phyloP scores from a whole-genome alignment of 92 coral and sea anemone species.

The Parazoanthus atlanticus region DNA sequence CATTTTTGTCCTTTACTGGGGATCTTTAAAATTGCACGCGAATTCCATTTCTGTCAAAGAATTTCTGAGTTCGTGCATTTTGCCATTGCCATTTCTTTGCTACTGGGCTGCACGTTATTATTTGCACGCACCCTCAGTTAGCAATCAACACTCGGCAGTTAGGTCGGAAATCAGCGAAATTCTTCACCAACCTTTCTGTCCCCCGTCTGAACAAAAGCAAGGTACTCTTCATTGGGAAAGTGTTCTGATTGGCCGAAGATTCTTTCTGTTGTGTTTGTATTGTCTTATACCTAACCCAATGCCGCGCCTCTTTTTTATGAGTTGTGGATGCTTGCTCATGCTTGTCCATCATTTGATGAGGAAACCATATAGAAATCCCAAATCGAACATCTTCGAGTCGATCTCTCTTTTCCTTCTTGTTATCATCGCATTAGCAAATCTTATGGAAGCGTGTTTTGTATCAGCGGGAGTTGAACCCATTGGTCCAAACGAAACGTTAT shows the following conservation, averaged over 20 bases:
- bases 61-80: neutral
- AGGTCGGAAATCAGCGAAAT: conserved; percentile 29
- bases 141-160: neutral
- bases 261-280: conserved; percentile 59
- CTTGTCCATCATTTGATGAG: conserved; percentile 57
- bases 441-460: conserved; percentile 19
- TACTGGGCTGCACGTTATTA: neutral
- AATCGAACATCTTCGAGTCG: conserved; percentile 57
- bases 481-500: neutral
- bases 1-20: neutral
- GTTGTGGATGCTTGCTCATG: conserved; percentile 46
- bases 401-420: conserved; percentile 51
- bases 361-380: conserved; percentile 56
- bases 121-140: neutral
- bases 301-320: conserved; percentile 61
- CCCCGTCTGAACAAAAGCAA: conserved; percentile 2
- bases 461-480: neutral
- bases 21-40: neutral
- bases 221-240: conserved; percentile 77
- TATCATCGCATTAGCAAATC: conserved; percentile 59
- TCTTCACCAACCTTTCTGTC: conserved; percentile 60
- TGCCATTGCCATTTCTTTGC: conserved; percentile 5
- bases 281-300: conserved; percentile 59
- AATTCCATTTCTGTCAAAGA: neutral
- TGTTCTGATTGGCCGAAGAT: conserved; percentile 70